phyloP scores from a whole-genome alignment of 2,888 invertebrate genomes.

The Drosophila lutescens region DNA sequence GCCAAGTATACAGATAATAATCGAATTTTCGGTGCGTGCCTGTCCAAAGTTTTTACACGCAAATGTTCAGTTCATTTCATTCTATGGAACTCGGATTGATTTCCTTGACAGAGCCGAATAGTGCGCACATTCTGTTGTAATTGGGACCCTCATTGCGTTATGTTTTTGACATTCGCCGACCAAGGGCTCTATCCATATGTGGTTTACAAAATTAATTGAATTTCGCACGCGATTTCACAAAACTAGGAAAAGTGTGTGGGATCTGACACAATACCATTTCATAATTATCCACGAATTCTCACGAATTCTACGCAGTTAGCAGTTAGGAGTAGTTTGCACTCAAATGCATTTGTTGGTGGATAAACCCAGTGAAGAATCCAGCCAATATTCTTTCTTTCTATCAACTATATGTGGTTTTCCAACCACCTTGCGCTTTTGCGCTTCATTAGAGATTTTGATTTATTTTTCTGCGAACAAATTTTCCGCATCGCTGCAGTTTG shows the following conservation, averaged over 20 bases:
- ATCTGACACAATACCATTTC: too few relatives aligned
- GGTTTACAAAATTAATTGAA: background rate
- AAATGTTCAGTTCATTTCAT: background rate
- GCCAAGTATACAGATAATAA: background rate
- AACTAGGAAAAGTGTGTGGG: too few relatives aligned
- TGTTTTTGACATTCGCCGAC: background rate
- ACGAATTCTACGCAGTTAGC: too few relatives aligned
- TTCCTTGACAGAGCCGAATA: background rate
- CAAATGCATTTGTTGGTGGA: too few relatives aligned
- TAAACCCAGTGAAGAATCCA: too few relatives aligned
- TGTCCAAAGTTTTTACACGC: background rate
- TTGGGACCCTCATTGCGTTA: background rate
- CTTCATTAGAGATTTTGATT: conserved; percentile 9
- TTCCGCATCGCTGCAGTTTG: conserved; percentile 13
- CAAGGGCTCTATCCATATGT: background rate
- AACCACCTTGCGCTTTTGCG: background rate
- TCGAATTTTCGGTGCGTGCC: background rate
- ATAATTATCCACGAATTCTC: too few relatives aligned
- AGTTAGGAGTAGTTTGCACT: too few relatives aligned
- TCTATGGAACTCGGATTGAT: background rate
- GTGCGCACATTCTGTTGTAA: background rate
- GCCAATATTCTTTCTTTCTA: too few relatives aligned
- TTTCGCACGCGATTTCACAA: too few relatives aligned
- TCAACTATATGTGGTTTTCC: background rate
- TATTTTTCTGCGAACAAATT: conserved; percentile 4